These are phyloP conservation scores for Rhodeus uyekii DNA, from an alignment of 2,797 vertebrate genomes.

Conservation along the genomic window DNA sequence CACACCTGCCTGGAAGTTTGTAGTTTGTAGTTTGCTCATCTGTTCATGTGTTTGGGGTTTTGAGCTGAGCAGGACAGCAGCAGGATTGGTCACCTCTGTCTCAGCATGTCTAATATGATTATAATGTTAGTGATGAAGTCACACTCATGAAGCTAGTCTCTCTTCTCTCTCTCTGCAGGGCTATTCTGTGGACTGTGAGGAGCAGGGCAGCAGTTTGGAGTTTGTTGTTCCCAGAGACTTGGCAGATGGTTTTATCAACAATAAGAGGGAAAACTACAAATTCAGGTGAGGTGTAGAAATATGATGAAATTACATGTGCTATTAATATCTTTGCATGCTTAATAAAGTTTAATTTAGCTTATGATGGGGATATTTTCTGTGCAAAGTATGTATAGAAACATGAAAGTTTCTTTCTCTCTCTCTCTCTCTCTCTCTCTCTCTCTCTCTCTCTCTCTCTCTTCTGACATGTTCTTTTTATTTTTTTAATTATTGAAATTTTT, in stretches of 20 bases:
- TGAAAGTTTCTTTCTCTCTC: neutral
- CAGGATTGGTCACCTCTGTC: no score
- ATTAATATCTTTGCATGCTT: neutral
- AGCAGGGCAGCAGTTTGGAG: conserved; percentile 78
- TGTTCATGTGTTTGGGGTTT: no score
- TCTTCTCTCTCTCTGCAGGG: conserved; percentile 83
- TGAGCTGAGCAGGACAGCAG: no score
- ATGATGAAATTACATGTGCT: neutral
- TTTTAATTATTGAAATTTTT: neutral
- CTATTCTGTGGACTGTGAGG: conserved; percentile 83
- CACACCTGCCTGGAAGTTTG: no score
- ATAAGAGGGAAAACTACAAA: conserved; percentile 89
- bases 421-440: no score
- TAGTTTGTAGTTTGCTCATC: no score
- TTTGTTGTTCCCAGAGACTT: conserved; percentile 86
- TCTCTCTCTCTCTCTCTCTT: no score
- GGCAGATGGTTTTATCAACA: conserved; percentile 93
- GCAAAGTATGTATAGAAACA: neutral
- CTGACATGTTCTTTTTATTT: neutral
- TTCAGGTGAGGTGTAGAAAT: conserved; percentile 81
- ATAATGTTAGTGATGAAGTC: no score
- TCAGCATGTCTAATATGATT: no score
- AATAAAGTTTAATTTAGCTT: neutral
- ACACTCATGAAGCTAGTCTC: no score
- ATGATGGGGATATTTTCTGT: neutral